Conservation (phyloP, 2,113 vertebrate genomes). For the Rhineura floridana region DNA sequence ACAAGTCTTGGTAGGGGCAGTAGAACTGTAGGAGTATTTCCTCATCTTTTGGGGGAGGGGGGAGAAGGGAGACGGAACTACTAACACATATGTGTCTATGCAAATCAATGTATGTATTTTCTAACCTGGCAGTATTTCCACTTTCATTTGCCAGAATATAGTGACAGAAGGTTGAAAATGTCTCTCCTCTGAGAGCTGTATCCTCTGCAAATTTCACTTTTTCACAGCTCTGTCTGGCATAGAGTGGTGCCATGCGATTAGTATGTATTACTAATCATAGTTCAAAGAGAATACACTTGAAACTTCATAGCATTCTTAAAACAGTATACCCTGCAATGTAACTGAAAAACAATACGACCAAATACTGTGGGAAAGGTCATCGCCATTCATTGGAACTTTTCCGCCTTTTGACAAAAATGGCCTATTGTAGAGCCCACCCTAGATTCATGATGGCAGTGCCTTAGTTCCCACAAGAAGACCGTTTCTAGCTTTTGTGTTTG, state of each 20-base stretch:
- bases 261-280: neutral
- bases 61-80: neutral
- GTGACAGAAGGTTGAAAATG: neutral
- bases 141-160: constrained; percentile 14
- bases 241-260: constrained; percentile 36
- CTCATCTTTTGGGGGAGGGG: neutral
- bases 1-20: neutral
- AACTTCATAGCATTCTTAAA: constrained; percentile 43
- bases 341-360: constrained; percentile 19
- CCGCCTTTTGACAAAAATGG: constrained; percentile 43
- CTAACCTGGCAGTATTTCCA: neutral
- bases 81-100: no score
- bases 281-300: constrained; percentile 32
- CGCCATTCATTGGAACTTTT: constrained; percentile 44
- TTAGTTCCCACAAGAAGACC: constrained; percentile 45
- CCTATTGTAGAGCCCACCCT: constrained; percentile 9
- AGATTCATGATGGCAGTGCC: neutral
- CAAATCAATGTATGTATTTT: no score
- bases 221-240: constrained; percentile 23
- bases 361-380: constrained; percentile 52
- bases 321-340: constrained; percentile 47
- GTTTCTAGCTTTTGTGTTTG: constrained; percentile 32
- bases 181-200: constrained; percentile 16
- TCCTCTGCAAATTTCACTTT: constrained; percentile 11
- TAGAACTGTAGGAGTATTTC: no score